A percentile compares a stretch with the other conserved stretches of the same genome.
These are phyloP conservation scores for Amphiduros pacificus DNA, from an alignment of 2,888 invertebrate genomes.

Conservation along the genomic window DNA sequence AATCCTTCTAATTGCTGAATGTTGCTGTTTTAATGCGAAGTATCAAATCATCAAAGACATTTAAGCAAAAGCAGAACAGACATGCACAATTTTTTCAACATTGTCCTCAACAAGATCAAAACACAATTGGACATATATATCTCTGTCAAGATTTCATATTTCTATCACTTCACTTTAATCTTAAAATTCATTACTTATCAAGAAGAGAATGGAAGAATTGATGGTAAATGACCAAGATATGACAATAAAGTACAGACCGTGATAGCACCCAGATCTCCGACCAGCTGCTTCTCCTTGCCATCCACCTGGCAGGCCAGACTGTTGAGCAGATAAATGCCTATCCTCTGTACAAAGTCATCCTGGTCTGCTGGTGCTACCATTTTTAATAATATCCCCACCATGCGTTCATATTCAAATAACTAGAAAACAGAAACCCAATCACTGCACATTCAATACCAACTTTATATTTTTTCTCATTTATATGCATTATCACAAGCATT, in stretches of 20 bases:
- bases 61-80: no score
- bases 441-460: neutral
- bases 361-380: slow-evolving; percentile 77
- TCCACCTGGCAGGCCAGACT: slow-evolving; percentile 96
- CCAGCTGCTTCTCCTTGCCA: slow-evolving; percentile 84
- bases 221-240: no score
- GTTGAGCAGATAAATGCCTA: slow-evolving; percentile 92
- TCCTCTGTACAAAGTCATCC: slow-evolving; percentile 90
- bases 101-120: no score
- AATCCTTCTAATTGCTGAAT: no score
- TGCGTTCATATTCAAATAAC: slow-evolving; percentile 86
- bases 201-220: no score
- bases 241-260: slow-evolving; percentile 48
- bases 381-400: slow-evolving; percentile 80
- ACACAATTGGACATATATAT: no score
- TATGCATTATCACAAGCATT: neutral
- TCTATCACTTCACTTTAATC: no score
- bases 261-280: slow-evolving; percentile 84
- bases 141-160: no score
- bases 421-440: slow-evolving; percentile 58
- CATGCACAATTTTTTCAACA: no score
- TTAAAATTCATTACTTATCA: no score
- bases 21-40: no score
- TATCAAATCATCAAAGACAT: no score
- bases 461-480: neutral